Conservation (phyloP, 1,140 invertebrate species). For the Cotesia chilonis region DNA sequence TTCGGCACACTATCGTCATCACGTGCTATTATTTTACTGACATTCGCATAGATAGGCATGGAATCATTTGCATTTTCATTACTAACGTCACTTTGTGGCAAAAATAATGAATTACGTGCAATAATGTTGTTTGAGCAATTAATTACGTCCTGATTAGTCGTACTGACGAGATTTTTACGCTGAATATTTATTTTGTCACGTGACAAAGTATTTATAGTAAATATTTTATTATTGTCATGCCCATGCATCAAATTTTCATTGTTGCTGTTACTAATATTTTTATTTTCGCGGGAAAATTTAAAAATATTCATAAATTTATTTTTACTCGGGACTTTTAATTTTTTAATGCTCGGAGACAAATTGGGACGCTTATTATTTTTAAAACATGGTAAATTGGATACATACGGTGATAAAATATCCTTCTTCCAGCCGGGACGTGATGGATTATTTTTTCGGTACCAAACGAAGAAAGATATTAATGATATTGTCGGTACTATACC, state of each 20-base stretch:
- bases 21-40: too few species aligned
- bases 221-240: constrained; percentile 43
- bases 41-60: background rate
- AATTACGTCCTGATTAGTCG: constrained; percentile 74
- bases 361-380: constrained; percentile 33
- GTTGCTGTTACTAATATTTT: too few species aligned
- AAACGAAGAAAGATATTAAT: constrained; percentile 73
- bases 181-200: constrained; percentile 70
- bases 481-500: constrained; percentile 78
- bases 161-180: constrained; percentile 73
- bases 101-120: constrained; percentile 41
- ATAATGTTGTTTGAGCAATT: constrained; percentile 65
- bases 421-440: constrained; percentile 72
- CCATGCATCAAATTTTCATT: too few species aligned
- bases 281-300: constrained; percentile 12
- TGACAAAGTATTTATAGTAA: constrained; percentile 51
- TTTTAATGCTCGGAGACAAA: constrained; percentile 1
- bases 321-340: constrained; percentile 23
- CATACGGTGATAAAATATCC: constrained; percentile 75
- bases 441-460: constrained; percentile 76
- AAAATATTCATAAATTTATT: constrained; percentile 18
- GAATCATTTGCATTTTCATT: constrained; percentile 12
- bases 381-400: constrained; percentile 66
- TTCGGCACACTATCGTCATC: too few species aligned
- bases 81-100: constrained; percentile 4